Conservation (phyloP, 2,888 invertebrate species). For the Pyrrhia umbra region DNA sequence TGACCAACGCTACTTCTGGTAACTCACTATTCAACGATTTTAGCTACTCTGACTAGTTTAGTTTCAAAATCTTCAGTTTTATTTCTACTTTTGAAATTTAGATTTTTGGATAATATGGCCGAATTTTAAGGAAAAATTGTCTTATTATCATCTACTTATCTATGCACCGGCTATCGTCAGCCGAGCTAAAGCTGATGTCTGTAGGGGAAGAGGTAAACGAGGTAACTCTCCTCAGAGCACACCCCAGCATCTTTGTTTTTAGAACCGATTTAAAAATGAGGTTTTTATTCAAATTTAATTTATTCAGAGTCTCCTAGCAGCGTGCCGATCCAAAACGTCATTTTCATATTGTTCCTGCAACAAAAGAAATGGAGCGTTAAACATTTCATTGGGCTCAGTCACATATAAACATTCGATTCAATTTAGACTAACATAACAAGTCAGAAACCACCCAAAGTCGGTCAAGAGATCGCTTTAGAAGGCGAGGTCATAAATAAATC, state of each 20-base stretch:
- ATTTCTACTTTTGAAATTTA: conserved; percentile 49
- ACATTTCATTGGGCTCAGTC: conserved; percentile 71
- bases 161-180: conserved; percentile 88
- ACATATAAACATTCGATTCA: conserved; percentile 68
- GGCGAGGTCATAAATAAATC: conserved; percentile 89
- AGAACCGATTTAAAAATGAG: conserved; percentile 74
- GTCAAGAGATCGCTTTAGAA: conserved; percentile 82
- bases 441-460: conserved; percentile 82
- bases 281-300: conserved; percentile 66
- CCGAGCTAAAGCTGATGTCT: conserved; percentile 83
- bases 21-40: conserved; percentile 81
- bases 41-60: conserved; percentile 83
- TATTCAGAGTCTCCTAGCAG: conserved; percentile 70
- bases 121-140: conserved; percentile 66
- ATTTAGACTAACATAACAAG: conserved; percentile 70
- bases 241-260: conserved; percentile 89
- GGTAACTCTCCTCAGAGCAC: conserved; percentile 84
- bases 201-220: conserved; percentile 76
- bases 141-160: conserved; percentile 83
- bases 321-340: conserved; percentile 68
- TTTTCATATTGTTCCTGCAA: conserved; percentile 88
- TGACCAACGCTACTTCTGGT: conserved; percentile 76
- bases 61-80: conserved; percentile 49
- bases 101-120: conserved; percentile 67
- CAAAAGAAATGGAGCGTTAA: conserved; percentile 79